A percentile compares a stretch with the other conserved stretches of the same genome.
These are phyloP conservation scores for Vanessa atalanta DNA, from an alignment of 1,140 invertebrate genomes.

Conservation along the genomic window DNA sequence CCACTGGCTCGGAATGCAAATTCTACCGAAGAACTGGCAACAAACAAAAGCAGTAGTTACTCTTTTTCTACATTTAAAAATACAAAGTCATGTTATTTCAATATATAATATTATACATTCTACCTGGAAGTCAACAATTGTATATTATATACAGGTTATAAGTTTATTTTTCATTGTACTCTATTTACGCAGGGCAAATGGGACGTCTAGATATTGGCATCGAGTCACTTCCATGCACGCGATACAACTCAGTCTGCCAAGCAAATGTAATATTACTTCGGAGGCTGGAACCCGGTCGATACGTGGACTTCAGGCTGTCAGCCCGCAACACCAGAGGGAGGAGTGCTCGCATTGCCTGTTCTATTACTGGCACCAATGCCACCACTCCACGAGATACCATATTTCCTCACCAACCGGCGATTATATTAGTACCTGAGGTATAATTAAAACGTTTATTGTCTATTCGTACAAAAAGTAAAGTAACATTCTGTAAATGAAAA, in stretches of 20 bases:
- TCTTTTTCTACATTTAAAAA: too few relatives aligned
- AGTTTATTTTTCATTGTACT: not conserved
- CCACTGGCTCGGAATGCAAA: too few relatives aligned
- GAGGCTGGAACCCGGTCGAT: constrained; percentile 86
- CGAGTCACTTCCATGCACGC: constrained; percentile 89
- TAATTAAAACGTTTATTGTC: not conserved
- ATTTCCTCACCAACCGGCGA: constrained; percentile 90
- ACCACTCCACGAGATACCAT: constrained; percentile 89
- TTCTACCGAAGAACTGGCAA: too few relatives aligned
- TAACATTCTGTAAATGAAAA: too few relatives aligned
- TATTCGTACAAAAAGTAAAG: not conserved
- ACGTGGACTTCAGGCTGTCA: constrained; percentile 90
- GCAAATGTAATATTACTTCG: constrained; percentile 90
- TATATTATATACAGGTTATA: too few relatives aligned
- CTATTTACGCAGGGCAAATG: constrained; percentile 77
- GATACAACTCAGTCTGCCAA: constrained; percentile 91
- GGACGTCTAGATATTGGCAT: constrained; percentile 87
- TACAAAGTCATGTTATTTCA: too few relatives aligned
- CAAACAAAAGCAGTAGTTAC: too few relatives aligned
- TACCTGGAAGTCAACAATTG: too few relatives aligned
- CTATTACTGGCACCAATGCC: constrained; percentile 90
- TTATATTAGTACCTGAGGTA: constrained; percentile 91
- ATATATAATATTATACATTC: too few relatives aligned
- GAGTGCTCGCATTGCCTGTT: constrained; percentile 88
- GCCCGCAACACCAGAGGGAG: constrained; percentile 90